Conservation (phyloP, 2,113 vertebrate genomes). For the Mionectes macconnelli region DNA sequence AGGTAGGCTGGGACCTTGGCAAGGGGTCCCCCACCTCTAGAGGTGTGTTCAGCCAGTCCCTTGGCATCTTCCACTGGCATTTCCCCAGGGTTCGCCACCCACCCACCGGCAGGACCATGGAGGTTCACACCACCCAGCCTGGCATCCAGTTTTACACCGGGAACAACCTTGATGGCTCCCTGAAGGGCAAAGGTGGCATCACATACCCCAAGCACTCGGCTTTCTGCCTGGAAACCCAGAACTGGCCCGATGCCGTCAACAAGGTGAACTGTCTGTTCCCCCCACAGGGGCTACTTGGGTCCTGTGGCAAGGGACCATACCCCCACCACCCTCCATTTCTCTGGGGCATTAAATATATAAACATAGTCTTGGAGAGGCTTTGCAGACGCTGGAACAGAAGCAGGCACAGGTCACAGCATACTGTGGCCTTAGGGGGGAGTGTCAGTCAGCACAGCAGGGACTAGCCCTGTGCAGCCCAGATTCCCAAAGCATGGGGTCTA, state of each 20-base stretch:
- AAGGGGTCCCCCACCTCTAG: neutral
- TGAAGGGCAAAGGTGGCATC: conserved; percentile 80
- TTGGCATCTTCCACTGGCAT: neutral
- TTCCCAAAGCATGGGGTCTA: neutral
- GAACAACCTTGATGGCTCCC: conserved; percentile 89
- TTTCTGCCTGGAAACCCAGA: conserved; percentile 94
- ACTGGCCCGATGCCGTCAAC: conserved; percentile 92
- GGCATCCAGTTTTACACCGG: conserved; percentile 95
- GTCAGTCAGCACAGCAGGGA: accelerated
- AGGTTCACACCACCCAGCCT: conserved; percentile 88
- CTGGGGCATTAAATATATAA: neutral
- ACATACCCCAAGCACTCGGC: conserved; percentile 85
- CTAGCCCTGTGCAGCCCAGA: neutral
- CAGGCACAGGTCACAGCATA: neutral
- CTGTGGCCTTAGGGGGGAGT: neutral
- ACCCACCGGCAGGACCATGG: conserved; percentile 81
- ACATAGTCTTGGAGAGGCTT: neutral
- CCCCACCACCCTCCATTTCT: neutral
- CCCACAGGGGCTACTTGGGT: neutral
- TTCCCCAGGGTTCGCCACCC: conserved; percentile 80
- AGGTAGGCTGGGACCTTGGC: conserved; percentile 69
- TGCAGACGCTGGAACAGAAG: neutral
- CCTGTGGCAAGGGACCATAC: neutral
- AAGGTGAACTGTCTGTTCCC: conserved; percentile 74
- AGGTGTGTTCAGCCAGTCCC: accelerated